Evolutionary conservation across 2,797 vertebrate genomes (phyloP).

Genomic region (Melanotaenia boesemani): DNA sequence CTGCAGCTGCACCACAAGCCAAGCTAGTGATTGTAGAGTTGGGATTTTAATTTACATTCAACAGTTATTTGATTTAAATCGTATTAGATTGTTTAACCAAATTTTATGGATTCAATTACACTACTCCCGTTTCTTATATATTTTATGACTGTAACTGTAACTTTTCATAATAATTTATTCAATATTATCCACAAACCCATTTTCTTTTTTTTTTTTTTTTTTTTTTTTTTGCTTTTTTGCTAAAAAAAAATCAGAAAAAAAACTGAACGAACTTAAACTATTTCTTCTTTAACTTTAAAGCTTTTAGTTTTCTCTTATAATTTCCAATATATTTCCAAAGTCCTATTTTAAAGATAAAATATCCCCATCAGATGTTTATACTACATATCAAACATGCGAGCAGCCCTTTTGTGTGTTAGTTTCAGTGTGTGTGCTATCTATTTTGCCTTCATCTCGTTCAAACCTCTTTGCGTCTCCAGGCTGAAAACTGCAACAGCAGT

Average conservation of each 20-base stretch:
- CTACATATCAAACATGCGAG: constrained; percentile 10
- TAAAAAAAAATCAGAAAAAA: no score
- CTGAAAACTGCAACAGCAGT: constrained; percentile 95
- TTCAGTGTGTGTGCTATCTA: constrained; percentile 53
- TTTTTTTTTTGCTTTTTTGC: no score
- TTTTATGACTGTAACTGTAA: neutral
- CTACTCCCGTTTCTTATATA: neutral
- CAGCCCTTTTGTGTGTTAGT: constrained; percentile 27
- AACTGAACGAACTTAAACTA: no score
- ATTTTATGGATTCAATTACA: no score
- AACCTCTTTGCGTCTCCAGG: constrained; percentile 76
- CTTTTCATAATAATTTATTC: neutral
- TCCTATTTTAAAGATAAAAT: neutral
- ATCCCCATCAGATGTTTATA: constrained; percentile 23
- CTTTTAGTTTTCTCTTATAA: neutral
- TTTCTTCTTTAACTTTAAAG: neutral
- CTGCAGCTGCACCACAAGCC: constrained; percentile 4
- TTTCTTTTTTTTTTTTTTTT: no score
- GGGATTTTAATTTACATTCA: neutral
- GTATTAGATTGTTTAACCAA: no score
- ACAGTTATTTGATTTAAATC: no score
- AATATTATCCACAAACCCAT: neutral
- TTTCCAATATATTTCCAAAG: neutral
- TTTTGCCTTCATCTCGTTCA: constrained; percentile 82
- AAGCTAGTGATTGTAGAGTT: neutral